Evolutionary conservation across 2,797 vertebrate species (phyloP).

Genomic region (Limnodromus scolopaceus): DNA sequence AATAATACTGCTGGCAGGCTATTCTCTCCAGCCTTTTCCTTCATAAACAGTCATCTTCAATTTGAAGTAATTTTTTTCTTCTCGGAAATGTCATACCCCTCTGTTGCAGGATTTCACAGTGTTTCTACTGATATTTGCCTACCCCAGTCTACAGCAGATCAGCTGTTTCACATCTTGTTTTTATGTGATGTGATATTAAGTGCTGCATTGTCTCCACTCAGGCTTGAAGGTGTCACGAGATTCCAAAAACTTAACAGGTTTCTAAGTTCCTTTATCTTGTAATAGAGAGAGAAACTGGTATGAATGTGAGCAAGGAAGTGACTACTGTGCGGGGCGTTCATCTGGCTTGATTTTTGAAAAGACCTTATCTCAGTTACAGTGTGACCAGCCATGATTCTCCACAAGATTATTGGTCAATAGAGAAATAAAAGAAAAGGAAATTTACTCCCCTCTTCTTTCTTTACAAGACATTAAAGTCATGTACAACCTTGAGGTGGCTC

Average conservation of each 20-base stretch:
- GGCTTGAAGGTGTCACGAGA: background rate
- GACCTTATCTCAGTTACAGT: background rate
- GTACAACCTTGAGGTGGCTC: background rate
- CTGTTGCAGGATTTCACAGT: background rate
- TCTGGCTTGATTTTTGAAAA: background rate
- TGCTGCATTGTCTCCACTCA: background rate
- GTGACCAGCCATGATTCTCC: background rate
- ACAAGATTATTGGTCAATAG: background rate
- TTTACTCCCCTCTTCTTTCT: background rate
- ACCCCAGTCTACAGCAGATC: background rate
- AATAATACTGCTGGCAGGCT: background rate
- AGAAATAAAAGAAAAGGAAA: background rate
- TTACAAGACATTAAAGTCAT: background rate
- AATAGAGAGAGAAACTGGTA: accelerated
- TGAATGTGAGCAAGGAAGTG: accelerated
- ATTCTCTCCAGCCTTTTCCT: background rate
- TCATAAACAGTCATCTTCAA: background rate
- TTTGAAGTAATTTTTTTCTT: background rate
- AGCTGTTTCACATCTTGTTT: background rate
- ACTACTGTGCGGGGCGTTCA: background rate
- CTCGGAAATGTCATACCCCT: background rate
- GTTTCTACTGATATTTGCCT: background rate
- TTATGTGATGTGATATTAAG: background rate
- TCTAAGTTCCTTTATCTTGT: background rate
- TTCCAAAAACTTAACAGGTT: background rate